Conservation (phyloP, 1,140 invertebrate species). For the Orius laevigatus region DNA sequence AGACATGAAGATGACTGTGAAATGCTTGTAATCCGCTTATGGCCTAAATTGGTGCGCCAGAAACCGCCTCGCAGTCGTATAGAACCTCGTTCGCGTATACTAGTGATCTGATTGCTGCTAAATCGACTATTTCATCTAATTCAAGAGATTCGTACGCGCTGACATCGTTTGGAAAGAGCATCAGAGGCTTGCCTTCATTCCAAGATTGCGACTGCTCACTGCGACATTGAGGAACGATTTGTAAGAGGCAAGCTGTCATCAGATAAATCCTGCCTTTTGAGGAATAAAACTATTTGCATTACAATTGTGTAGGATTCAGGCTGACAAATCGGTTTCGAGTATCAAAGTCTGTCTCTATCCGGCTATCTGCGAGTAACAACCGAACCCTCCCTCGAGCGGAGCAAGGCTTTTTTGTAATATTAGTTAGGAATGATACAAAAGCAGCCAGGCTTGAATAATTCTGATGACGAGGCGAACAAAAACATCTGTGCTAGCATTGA, state of each 20-base stretch:
- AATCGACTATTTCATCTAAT: constrained; percentile 95
- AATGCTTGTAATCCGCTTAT: constrained; percentile 72
- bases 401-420: constrained; percentile 93
- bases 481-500: constrained; percentile 85
- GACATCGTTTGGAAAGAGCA: constrained; percentile 68
- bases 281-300: constrained; percentile 94
- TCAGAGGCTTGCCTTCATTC: constrained; percentile 76
- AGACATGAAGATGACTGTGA: constrained; percentile 52
- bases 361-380: constrained; percentile 94
- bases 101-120: constrained; percentile 85
- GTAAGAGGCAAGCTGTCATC: constrained; percentile 90
- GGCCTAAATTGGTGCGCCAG: constrained; percentile 67
- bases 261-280: constrained; percentile 79
- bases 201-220: constrained; percentile 75
- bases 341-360: constrained; percentile 96
- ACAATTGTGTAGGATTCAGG: constrained; percentile 91
- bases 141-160: constrained; percentile 82
- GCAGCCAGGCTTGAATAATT: constrained; percentile 93
- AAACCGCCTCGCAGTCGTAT: too few species aligned
- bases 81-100: too few species aligned
- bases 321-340: constrained; percentile 85
- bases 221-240: constrained; percentile 89
- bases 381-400: too few species aligned
- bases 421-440: constrained; percentile 84
- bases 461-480: constrained; percentile 89